phyloP scores from a whole-genome alignment of 2,888 invertebrate genomes.

The Camponotus fellah region DNA sequence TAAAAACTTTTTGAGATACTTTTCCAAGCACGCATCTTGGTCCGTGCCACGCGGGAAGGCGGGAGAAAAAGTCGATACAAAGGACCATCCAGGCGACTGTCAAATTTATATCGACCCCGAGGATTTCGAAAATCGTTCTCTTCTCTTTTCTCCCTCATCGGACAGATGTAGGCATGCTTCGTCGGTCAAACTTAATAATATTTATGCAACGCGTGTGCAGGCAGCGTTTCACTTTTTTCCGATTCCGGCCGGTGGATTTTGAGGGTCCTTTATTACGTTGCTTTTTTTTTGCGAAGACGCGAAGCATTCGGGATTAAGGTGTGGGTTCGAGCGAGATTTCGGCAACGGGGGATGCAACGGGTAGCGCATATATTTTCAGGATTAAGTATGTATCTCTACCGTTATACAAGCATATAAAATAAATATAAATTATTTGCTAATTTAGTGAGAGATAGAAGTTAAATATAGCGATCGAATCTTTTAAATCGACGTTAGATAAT shows the following conservation, averaged over 20 bases:
- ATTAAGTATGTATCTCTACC: conserved; percentile 2
- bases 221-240: conserved; percentile 51
- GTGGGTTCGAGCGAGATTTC: conserved; percentile 51
- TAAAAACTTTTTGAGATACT: conserved; percentile 19
- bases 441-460: background rate
- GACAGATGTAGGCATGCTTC: conserved; percentile 81
- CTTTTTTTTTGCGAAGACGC: conserved; percentile 56
- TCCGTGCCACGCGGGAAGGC: conserved; percentile 48
- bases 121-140: conserved; percentile 66
- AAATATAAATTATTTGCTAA: conserved; percentile 6
- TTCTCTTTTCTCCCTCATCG: conserved; percentile 57
- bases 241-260: conserved; percentile 58
- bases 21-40: conserved; percentile 56
- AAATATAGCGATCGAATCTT: background rate
- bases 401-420: background rate
- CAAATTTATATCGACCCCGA: conserved; percentile 74
- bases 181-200: conserved; percentile 81
- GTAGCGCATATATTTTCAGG: background rate
- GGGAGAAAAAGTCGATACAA: conserved; percentile 63
- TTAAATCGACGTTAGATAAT: background rate
- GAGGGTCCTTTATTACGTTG: conserved; percentile 66
- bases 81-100: conserved; percentile 72
- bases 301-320: conserved; percentile 62
- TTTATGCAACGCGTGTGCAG: conserved; percentile 81
- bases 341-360: conserved; percentile 4